Percentiles rank a stretch among this genome's conserved stretches.
These are phyloP conservation scores for Andrena trimmerana DNA, from an alignment of 2,888 invertebrate species.

Conservation along the genomic window DNA sequence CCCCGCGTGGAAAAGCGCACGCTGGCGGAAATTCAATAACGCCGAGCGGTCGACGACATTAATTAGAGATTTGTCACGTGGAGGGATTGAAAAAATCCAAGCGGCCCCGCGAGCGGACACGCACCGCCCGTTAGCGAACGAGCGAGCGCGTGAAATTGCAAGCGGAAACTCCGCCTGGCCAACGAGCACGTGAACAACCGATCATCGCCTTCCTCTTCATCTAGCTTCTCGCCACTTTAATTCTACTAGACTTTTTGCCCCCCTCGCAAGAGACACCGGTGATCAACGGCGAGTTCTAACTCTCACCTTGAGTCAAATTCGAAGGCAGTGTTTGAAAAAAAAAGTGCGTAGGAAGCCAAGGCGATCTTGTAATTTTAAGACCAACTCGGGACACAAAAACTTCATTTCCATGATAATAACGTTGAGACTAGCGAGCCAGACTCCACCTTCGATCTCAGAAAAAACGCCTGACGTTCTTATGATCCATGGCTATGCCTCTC, in stretches of 20 bases:
- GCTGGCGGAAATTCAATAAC: conserved; percentile 47
- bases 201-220: conserved; percentile 25
- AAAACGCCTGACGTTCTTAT: too few species aligned
- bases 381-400: too few species aligned
- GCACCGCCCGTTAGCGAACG: neutral
- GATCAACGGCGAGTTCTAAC: neutral
- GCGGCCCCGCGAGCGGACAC: neutral
- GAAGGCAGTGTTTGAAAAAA: too few species aligned
- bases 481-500: too few species aligned
- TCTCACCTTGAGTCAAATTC: too few species aligned
- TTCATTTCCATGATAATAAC: too few species aligned
- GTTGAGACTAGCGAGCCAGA: too few species aligned
- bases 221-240: conserved; percentile 18
- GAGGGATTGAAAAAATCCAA: conserved; percentile 18
- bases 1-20: conserved; percentile 12
- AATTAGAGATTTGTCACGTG: conserved; percentile 45
- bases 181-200: conserved; percentile 12
- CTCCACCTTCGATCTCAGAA: too few species aligned
- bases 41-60: conserved; percentile 23
- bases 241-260: conserved; percentile 6
- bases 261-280: neutral
- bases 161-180: conserved; percentile 32
- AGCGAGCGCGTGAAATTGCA: conserved; percentile 37
- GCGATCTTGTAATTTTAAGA: too few species aligned
- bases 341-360: too few species aligned